Conservation (phyloP, 2,888 invertebrate species). For the Ichneumoninae sp. region DNA sequence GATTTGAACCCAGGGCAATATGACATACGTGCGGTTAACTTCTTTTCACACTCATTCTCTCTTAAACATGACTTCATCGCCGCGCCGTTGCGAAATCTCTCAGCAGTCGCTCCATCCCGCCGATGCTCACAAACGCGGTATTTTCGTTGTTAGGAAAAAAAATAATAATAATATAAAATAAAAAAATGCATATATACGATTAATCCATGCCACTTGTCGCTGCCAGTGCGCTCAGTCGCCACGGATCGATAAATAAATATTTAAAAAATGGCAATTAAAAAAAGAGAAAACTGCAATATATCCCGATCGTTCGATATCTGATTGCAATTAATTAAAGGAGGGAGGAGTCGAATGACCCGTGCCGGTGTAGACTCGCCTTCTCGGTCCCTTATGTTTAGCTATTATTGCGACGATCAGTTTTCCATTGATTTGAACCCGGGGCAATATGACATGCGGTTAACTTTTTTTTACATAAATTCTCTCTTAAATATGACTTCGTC, state of each 20-base stretch:
- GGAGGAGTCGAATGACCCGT: constrained; percentile 21
- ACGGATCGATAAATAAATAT: too few relatives aligned
- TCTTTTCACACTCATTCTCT: constrained; percentile 12
- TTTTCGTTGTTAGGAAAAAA: constrained; percentile 54
- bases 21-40: constrained; percentile 59
- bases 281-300: constrained; percentile 26
- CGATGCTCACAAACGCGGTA: constrained; percentile 51
- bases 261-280: background rate
- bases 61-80: constrained; percentile 40
- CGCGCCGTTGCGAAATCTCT: constrained; percentile 60
- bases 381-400: constrained; percentile 30
- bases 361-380: background rate
- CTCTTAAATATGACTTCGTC: too few relatives aligned
- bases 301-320: constrained; percentile 28
- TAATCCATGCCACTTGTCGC: too few relatives aligned
- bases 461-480: too few relatives aligned
- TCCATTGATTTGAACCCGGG: constrained; percentile 54
- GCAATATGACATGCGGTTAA: too few relatives aligned
- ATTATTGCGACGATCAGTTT: constrained; percentile 55
- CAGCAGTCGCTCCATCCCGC: constrained; percentile 26
- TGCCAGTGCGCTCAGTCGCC: too few relatives aligned
- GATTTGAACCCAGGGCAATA: constrained; percentile 58
- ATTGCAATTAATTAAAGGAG: constrained; percentile 29
- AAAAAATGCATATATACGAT: too few relatives aligned
- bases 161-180: too few relatives aligned